Base-by-base conservation (phyloP, 53 echinoderm and acorn worm genomes). In the Luidia sarsii region DNA sequence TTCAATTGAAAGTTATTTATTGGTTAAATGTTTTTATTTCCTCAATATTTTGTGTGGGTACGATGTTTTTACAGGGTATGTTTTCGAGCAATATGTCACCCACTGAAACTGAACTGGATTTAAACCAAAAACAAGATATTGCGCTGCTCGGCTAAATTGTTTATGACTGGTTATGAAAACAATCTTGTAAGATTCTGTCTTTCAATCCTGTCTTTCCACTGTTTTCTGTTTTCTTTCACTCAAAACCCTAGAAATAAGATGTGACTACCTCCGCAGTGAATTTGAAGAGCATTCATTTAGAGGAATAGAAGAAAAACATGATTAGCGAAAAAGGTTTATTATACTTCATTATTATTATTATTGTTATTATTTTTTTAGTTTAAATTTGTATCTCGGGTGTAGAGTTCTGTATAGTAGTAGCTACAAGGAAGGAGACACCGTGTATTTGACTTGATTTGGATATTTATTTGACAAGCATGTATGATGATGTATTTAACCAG, bases 141-240 rank as follows among this genome's bases (percentile, higher is more conserved):
- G n/a, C n/a, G n/a, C n/a, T n/a, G n/a, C n/a, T n/a, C n/a, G n/a
- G n/a, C n/a, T n/a, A n/a, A n/a, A n/a, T n/a, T n/a, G n/a, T n/a
- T n/a, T n/a, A n/a, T n/a, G n/a, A n/a, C n/a, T n/a, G n/a, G n/a
- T n/a, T n/a, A n/a, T n/a, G n/a, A n/a, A n/a, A n/a, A n/a, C n/a
- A n/a, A 61, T 77, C 77, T 77, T 77, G 59, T 61, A 77, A 77
- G 32, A 60, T 68, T 46, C 16, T 68, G 35, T 77, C 35, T 77
- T 55, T 46, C 55, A 32, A 21, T 74, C 41, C 39, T 77, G 31
- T 59, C 39, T 65, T 39, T 25, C 52, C 22, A 45, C 14, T 71
- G 33, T 51, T 50, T 53, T 34, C 34, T 32, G 7, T 23, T 54
- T 33, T 71, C 50, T 53, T 54, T 72, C 50, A 20, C 32, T 46